Evolutionary conservation across 1,140 invertebrate species (phyloP).

Genomic region (Ridgeia piscesae): DNA sequence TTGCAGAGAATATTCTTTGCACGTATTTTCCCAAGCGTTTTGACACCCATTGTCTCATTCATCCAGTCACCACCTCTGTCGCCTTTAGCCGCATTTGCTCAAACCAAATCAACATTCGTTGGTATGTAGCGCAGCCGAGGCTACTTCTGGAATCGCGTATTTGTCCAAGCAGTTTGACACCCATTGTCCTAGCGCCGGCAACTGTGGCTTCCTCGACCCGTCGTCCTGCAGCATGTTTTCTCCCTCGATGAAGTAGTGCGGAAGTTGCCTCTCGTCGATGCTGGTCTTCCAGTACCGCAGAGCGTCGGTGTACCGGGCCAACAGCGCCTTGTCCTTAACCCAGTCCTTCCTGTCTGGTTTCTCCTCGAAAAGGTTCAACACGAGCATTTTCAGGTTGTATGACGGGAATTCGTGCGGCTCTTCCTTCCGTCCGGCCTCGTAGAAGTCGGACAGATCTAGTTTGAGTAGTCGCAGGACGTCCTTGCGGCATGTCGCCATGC

Average conservation of each 20-base stretch:
- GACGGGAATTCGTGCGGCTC: background rate
- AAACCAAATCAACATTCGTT: background rate
- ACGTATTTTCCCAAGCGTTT: no score
- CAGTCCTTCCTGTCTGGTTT: background rate
- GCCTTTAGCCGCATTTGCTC: background rate
- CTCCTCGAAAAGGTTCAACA: background rate
- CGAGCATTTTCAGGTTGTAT: background rate
- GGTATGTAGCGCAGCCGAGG: background rate
- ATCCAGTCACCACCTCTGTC: no score
- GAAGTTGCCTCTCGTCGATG: background rate
- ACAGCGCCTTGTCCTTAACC: background rate
- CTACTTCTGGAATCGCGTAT: background rate
- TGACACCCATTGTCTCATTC: no score
- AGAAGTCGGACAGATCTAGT: slow-evolving; percentile 7
- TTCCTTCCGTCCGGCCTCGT: background rate
- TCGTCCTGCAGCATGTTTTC: slow-evolving; percentile 8
- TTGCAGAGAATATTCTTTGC: no score
- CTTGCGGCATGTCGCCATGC: background rate
- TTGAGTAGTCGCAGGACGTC: slow-evolving; percentile 1
- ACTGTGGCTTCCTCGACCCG: background rate
- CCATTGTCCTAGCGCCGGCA: background rate
- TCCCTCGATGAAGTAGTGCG: slow-evolving; percentile 12
- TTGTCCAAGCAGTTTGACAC: background rate
- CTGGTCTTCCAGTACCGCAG: background rate
- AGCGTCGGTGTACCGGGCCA: background rate